These are phyloP conservation scores for Cavia aperea DNA, from an alignment of 2,113 vertebrate genomes.

Conservation along the genomic window DNA sequence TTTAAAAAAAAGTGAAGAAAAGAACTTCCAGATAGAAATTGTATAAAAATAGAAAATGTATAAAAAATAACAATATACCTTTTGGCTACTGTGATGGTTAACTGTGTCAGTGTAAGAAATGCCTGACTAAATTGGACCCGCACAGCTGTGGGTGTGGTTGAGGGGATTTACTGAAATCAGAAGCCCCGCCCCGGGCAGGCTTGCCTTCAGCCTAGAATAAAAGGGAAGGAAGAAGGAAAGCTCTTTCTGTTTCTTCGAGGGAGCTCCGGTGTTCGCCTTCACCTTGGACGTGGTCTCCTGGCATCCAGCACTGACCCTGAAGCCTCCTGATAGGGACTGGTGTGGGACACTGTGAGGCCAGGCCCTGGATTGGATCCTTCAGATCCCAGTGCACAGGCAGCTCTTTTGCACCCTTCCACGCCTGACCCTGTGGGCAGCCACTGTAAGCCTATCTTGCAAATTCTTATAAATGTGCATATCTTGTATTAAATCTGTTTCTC, in stretches of 20 bases:
- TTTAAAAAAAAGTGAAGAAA: neutral
- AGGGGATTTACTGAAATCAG: neutral
- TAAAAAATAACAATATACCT: neutral
- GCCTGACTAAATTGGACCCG: neutral
- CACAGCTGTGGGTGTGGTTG: neutral
- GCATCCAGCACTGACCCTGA: neutral
- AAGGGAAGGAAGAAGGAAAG: neutral
- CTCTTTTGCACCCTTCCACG: neutral
- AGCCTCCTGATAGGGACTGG: neutral
- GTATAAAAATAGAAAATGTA: neutral
- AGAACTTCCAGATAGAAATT: neutral
- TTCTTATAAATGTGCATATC: neutral
- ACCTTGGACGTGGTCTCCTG: neutral
- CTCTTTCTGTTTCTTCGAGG: neutral
- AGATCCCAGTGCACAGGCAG: neutral
- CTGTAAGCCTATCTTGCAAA: neutral
- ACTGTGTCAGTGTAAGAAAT: neutral
- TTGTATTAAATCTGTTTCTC: neutral
- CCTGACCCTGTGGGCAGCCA: neutral
- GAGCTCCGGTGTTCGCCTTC: neutral
- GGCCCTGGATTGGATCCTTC: neutral
- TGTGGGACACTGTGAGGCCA: neutral
- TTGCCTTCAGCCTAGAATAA: neutral
- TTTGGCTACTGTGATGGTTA: neutral
- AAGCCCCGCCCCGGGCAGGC: neutral